Conservation (phyloP, 2,888 invertebrate species). For the Synanthedon andrenaeformis region DNA sequence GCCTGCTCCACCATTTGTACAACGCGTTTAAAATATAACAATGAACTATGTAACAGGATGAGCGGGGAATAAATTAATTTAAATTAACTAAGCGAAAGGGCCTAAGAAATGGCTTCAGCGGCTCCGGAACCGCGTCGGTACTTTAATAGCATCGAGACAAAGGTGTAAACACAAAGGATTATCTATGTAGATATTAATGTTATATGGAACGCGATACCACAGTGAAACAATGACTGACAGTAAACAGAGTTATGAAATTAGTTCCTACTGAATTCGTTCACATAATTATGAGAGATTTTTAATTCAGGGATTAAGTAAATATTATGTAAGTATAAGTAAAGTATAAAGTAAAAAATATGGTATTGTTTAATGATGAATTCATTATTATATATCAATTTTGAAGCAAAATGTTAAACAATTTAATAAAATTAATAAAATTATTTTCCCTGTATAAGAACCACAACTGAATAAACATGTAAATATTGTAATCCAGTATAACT, state of each 20-base stretch:
- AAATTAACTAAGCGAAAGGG: slow-evolving; percentile 58
- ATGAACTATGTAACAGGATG: slow-evolving; percentile 39
- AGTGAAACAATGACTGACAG: slow-evolving; percentile 20
- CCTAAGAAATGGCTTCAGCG: slow-evolving; percentile 46
- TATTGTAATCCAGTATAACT: too few relatives aligned
- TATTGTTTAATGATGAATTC: too few relatives aligned
- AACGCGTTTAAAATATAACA: slow-evolving; percentile 15
- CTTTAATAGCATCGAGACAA: slow-evolving; percentile 52
- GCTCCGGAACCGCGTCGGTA: slow-evolving; percentile 48
- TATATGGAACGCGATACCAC: slow-evolving; percentile 19
- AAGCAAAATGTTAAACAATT: too few relatives aligned
- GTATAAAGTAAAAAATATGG: too few relatives aligned
- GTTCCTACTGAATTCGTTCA: not conserved
- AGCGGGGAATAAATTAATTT: slow-evolving; percentile 57
- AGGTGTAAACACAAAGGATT: slow-evolving; percentile 45
- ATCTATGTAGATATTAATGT: slow-evolving; percentile 27
- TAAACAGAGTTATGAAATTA: slow-evolving; percentile 4
- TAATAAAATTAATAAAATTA: too few relatives aligned
- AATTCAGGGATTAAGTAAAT: too few relatives aligned
- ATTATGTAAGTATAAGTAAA: too few relatives aligned
- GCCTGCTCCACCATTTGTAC: not conserved
- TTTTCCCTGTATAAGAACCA: too few relatives aligned
- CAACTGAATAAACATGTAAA: too few relatives aligned
- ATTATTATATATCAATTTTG: too few relatives aligned
- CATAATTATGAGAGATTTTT: not conserved